Evolutionary conservation across 2,797 vertebrate species (phyloP), one percentile per base, ranked within the genome.

Genomic region (Acestrorhynchus altus): DNA sequence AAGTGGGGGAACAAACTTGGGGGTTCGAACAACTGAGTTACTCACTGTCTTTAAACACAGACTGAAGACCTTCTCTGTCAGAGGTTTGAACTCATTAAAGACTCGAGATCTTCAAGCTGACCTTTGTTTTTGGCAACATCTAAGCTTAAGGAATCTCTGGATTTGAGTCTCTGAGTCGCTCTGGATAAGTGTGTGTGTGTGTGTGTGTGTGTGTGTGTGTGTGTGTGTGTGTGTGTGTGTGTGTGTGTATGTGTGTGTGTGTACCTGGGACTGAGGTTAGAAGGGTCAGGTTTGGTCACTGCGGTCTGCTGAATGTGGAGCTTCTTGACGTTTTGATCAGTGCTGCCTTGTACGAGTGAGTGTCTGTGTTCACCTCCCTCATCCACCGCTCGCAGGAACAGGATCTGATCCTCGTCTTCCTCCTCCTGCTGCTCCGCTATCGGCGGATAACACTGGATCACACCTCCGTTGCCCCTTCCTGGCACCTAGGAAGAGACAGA

Each of bases 241-340:
- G n/a, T n/a, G 46, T 20, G 8, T 54, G 47, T 56, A n/a, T 26
- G 28, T 76, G 31, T 65, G 24, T 49, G 8, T 20, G 2, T 15
- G 31, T 70, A 97, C 97, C 96, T 95, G 81, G 95, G 96, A 81
- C 97, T 98, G 86, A 98, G 93, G 87, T 96, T 94, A 63, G 94
- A 93, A 18, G 95, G 93, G 74, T 94, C 94, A 68, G 89, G 86
- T 40, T 86, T 92, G 66, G 90, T 93, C 49, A 95, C 72, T 51
- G 90, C 86, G 51, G 93, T 90, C 84, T 95, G 91, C 8, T 95
- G 94, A 72, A 94, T 83, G 82, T 90, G 92, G 59, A 94, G 83
- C 80, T 91, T 95, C 83, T 76, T 88, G 40, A 0, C 83, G 80
- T 85, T 65, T 46, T 64, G 73, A 44, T 85, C 71, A 81, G 86